phyloP scores from a whole-genome alignment of 2,888 invertebrate species.

The Penaeus monodon region DNA sequence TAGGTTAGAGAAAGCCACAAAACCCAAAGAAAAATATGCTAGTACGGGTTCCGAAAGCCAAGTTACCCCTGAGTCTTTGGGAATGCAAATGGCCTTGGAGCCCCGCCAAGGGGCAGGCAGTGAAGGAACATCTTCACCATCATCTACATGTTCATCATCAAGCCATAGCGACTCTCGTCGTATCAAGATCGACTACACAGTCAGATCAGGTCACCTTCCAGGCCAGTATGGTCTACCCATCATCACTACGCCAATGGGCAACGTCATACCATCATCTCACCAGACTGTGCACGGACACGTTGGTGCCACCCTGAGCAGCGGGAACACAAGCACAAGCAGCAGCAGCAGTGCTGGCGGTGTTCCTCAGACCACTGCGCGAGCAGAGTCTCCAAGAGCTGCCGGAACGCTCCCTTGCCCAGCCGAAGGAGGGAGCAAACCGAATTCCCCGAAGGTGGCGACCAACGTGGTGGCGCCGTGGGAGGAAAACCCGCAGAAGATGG shows the following conservation, averaged over 20 bases:
- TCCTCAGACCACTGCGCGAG: slow-evolving; percentile 21
- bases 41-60: slow-evolving; percentile 37
- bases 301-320: slow-evolving; percentile 42
- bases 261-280: slow-evolving; percentile 24
- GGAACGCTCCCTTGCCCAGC: slow-evolving; percentile 35
- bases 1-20: slow-evolving; percentile 37
- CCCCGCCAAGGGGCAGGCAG: slow-evolving; percentile 36
- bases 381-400: slow-evolving; percentile 41
- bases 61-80: slow-evolving; percentile 33
- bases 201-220: slow-evolving; percentile 62
- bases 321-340: slow-evolving; percentile 49
- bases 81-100: slow-evolving; percentile 18
- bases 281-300: slow-evolving; percentile 38
- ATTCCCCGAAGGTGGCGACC: slow-evolving; percentile 44
- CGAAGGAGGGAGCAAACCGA: slow-evolving; percentile 43
- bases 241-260: slow-evolving; percentile 29
- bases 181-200: slow-evolving; percentile 62
- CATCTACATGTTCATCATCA: slow-evolving; percentile 54
- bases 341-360: slow-evolving; percentile 33
- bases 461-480: slow-evolving; percentile 53
- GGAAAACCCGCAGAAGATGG: slow-evolving; percentile 64
- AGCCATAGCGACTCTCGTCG: slow-evolving; percentile 53
- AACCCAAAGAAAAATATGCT: slow-evolving; percentile 43
- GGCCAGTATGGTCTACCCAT: slow-evolving; percentile 58
- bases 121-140: slow-evolving; percentile 53